Evolutionary conservation across 2,797 vertebrate species (phyloP).

Genomic region (Esox lucius): DNA sequence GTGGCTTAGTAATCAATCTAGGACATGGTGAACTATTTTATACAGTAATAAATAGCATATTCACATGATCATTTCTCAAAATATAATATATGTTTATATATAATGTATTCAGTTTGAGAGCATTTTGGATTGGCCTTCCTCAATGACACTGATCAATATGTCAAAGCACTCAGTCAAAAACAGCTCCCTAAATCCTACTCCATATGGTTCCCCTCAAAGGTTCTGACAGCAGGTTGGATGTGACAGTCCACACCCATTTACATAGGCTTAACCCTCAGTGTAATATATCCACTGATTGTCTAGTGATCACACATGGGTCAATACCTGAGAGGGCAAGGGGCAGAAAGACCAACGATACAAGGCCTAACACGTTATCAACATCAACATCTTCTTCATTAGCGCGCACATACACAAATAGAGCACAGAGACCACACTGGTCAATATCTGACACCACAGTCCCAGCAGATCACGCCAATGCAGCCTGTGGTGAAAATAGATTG

Average conservation of each 20-base stretch:
- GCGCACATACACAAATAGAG: conserved; percentile 28
- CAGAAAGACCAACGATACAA: conserved; percentile 34
- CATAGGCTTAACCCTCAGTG: not conserved
- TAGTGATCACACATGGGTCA: conserved; percentile 33
- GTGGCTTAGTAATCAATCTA: not conserved
- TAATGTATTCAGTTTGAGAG: not conserved
- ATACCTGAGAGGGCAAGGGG: conserved; percentile 43
- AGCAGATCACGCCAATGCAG: conserved; percentile 22
- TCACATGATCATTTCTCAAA: not conserved
- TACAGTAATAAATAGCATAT: not conserved
- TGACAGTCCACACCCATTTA: not conserved
- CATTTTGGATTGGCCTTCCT: not conserved
- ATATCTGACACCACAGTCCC: conserved; percentile 27
- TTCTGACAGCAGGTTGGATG: conserved; percentile 8
- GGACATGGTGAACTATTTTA: not conserved
- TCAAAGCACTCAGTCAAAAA: conserved; percentile 9
- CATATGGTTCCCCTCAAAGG: conserved; percentile 9
- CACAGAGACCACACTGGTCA: conserved; percentile 35
- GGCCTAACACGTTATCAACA: conserved; percentile 40
- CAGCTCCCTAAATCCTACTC: not conserved
- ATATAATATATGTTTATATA: not conserved
- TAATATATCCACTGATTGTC: conserved; percentile 29
- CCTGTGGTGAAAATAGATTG: conserved; percentile 33
- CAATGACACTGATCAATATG: not conserved
- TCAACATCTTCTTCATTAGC: not conserved